Percentiles rank a stretch among this genome's conserved stretches.
These are phyloP conservation scores for Stenichneumon culpator DNA, from an alignment of 2,888 invertebrate genomes.

Conservation along the genomic window DNA sequence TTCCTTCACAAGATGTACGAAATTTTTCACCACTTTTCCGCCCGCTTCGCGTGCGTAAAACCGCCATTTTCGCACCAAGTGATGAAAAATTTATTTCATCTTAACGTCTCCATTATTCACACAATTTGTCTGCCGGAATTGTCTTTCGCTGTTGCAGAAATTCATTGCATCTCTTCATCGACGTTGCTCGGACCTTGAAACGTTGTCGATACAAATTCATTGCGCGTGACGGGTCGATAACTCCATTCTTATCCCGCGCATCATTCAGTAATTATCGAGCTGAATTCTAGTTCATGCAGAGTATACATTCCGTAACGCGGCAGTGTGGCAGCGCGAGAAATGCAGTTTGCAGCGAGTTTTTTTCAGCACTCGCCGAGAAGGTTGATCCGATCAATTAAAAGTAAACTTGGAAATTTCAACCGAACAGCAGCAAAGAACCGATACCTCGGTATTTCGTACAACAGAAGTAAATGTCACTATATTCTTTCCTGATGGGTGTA, in stretches of 20 bases:
- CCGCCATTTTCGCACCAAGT: too few relatives aligned
- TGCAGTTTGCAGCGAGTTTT: slow-evolving; percentile 28
- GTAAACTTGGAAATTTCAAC: slow-evolving; percentile 43
- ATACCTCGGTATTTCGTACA: slow-evolving; percentile 1
- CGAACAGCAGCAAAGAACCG: background rate
- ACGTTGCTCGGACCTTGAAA: slow-evolving; percentile 7
- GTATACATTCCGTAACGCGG: background rate
- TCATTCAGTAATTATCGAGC: slow-evolving; percentile 28
- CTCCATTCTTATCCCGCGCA: background rate
- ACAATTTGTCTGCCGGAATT: too few relatives aligned
- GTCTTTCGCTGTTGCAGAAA: background rate
- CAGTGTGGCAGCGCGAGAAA: slow-evolving; percentile 10
- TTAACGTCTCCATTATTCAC: background rate
- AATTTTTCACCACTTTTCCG: too few relatives aligned
- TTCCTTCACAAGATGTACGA: too few relatives aligned
- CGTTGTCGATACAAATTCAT: slow-evolving; percentile 17
- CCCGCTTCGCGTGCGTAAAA: too few relatives aligned
- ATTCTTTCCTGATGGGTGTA: slow-evolving; percentile 12
- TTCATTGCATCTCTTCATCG: slow-evolving; percentile 4
- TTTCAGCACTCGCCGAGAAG: slow-evolving; percentile 38
- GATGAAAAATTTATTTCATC: slow-evolving; percentile 27
- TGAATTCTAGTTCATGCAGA: slow-evolving; percentile 36
- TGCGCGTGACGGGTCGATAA: background rate
- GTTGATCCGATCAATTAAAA: slow-evolving; percentile 49
- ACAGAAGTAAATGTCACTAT: slow-evolving; percentile 8